Evolutionary conservation across 2,888 invertebrate genomes (phyloP).

Genomic region (Sphecodes monilicornis): DNA sequence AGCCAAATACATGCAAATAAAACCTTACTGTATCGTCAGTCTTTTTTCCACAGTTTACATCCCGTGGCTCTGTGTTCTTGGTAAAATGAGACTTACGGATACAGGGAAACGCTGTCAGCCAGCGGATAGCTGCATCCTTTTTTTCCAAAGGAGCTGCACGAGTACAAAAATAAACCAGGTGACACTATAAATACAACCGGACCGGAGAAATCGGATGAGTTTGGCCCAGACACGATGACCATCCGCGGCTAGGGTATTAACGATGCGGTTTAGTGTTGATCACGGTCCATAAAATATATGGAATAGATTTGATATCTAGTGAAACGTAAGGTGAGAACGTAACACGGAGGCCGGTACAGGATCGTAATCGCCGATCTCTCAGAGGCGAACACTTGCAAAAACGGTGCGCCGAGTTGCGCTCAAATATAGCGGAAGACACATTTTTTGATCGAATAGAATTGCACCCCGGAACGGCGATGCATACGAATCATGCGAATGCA

Average conservation of each 20-base stretch:
- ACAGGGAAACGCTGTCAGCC: slow-evolving; percentile 64
- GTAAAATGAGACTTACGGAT: slow-evolving; percentile 59
- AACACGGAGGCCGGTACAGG: neutral
- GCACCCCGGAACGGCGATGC: slow-evolving; percentile 50
- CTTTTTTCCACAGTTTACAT: slow-evolving; percentile 21
- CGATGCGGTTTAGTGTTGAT: slow-evolving; percentile 37
- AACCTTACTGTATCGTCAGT: slow-evolving; percentile 51
- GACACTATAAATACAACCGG: slow-evolving; percentile 82
- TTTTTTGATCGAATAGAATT: slow-evolving; percentile 71
- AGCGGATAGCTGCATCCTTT: slow-evolving; percentile 67
- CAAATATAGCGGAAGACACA: slow-evolving; percentile 74
- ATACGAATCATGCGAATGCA: slow-evolving; percentile 55
- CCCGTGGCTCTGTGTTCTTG: slow-evolving; percentile 10
- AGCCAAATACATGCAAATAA: slow-evolving; percentile 58
- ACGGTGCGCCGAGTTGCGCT: slow-evolving; percentile 69
- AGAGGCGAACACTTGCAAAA: slow-evolving; percentile 56
- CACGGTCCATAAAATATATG: slow-evolving; percentile 24
- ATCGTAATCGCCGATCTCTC: slow-evolving; percentile 40
- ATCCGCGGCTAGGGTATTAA: slow-evolving; percentile 74
- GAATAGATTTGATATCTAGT: slow-evolving; percentile 16
- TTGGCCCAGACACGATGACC: slow-evolving; percentile 71
- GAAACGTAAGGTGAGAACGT: neutral
- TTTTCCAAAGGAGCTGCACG: slow-evolving; percentile 49
- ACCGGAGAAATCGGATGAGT: slow-evolving; percentile 78
- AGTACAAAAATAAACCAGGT: slow-evolving; percentile 71